These are phyloP conservation scores for Hydrolagus affinis DNA, from an alignment of 2,113 vertebrate species.

Conservation along the genomic window DNA sequence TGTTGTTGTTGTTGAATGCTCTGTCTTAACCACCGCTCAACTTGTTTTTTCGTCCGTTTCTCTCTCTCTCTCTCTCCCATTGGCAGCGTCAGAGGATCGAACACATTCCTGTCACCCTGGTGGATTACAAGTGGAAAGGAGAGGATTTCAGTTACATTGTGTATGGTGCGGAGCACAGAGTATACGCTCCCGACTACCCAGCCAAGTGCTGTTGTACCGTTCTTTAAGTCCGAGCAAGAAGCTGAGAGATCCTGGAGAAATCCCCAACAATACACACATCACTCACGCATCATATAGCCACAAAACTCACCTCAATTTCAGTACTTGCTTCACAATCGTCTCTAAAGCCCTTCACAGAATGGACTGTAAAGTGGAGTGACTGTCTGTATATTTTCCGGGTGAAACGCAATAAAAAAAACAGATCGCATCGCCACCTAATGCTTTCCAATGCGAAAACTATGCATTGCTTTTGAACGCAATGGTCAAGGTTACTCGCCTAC, in stretches of 20 bases:
- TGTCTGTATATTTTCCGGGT: too few relatives aligned
- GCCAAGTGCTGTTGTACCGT: constrained; percentile 56
- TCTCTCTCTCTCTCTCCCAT: constrained; percentile 12
- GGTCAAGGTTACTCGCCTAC: too few relatives aligned
- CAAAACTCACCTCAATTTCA: too few relatives aligned
- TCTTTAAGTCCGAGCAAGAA: background rate
- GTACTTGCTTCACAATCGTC: too few relatives aligned
- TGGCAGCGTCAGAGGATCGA: constrained; percentile 65
- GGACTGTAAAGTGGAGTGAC: too few relatives aligned
- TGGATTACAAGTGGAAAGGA: constrained; percentile 59
- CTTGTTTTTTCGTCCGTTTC: constrained; percentile 25
- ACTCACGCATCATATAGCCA: too few relatives aligned
- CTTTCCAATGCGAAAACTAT: too few relatives aligned
- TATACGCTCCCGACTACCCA: constrained; percentile 54
- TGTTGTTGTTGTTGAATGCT: background rate
- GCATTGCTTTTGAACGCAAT: too few relatives aligned
- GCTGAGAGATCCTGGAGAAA: background rate
- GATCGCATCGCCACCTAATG: too few relatives aligned
- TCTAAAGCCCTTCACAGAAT: too few relatives aligned
- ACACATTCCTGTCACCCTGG: constrained; percentile 61
- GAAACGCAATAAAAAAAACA: too few relatives aligned
- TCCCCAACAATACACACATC: too few relatives aligned
- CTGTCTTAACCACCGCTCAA: background rate
- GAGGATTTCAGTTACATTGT: constrained; percentile 53
- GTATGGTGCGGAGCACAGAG: constrained; percentile 59